Percentiles rank a stretch among this genome's conserved stretches.
Evolutionary conservation across 2,113 vertebrate genomes (phyloP).

Genomic region (Gymnogyps californianus): DNA sequence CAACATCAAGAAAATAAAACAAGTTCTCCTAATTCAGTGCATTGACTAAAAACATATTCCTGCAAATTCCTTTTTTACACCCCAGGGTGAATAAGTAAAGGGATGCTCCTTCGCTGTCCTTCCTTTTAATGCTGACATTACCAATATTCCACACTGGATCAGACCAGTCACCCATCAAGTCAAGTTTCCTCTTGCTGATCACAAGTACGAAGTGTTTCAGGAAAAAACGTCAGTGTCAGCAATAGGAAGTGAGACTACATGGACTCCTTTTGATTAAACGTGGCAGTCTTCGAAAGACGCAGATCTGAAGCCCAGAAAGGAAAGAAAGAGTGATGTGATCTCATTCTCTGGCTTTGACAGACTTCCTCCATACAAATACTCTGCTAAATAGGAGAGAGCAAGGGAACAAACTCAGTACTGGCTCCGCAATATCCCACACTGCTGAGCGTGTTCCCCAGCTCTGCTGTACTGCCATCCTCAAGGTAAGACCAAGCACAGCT

Average conservation of each 20-base stretch:
- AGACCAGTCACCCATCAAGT: not conserved
- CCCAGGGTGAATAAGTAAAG: not conserved
- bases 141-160: not conserved
- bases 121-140: not conserved
- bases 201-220: not conserved
- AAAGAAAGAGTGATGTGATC: not conserved
- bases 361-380: not conserved
- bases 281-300: not conserved
- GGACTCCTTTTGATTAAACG: not conserved
- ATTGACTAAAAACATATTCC: not conserved
- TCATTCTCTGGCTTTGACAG: not conserved
- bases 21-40: not conserved
- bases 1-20: not conserved
- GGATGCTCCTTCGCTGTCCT: not conserved
- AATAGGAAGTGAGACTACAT: not conserved
- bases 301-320: not conserved
- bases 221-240: not conserved
- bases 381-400: not conserved
- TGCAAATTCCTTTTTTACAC: not conserved
- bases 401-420: not conserved
- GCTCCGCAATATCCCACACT: accelerated
- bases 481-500: not conserved
- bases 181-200: not conserved
- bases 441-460: not conserved
- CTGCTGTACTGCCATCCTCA: not conserved